Evolutionary conservation across 1,140 invertebrate genomes (phyloP).

Genomic region (Euwallacea fornicatus): DNA sequence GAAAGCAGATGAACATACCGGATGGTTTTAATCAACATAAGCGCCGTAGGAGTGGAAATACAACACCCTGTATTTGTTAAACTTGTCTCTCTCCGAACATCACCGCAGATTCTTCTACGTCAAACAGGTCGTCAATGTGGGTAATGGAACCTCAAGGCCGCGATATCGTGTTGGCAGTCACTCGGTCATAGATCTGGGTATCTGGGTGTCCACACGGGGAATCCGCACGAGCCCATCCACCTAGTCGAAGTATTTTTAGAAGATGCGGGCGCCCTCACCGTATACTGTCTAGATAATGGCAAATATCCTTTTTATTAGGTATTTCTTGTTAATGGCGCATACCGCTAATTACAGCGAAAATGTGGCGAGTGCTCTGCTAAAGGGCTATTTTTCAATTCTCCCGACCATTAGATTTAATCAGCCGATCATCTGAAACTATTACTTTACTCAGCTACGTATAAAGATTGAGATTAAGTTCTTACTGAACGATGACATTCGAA

Average conservation of each 20-base stretch:
- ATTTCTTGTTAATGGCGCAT: constrained; percentile 8
- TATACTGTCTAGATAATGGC: neutral
- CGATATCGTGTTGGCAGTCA: constrained; percentile 15
- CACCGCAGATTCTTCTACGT: too few species aligned
- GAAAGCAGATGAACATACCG: too few species aligned
- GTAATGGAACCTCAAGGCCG: constrained; percentile 18
- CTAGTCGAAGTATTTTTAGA: constrained; percentile 28
- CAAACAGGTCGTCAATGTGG: constrained; percentile 17
- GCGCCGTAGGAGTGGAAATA: too few species aligned
- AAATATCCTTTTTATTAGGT: constrained; percentile 15
- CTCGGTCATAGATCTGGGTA: constrained; percentile 26
- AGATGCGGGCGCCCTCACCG: constrained; percentile 30
- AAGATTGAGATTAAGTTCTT: constrained; percentile 15
- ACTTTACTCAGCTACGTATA: too few species aligned
- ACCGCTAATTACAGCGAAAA: constrained; percentile 9
- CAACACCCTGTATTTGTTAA: too few species aligned
- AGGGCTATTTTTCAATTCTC: neutral
- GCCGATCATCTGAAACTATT: too few species aligned
- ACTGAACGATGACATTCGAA: constrained; percentile 20
- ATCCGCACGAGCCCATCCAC: constrained; percentile 22
- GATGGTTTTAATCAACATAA: too few species aligned
- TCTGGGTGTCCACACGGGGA: constrained; percentile 24
- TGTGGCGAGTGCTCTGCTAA: neutral
- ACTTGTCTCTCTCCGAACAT: too few species aligned
- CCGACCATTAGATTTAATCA: too few species aligned